Percentiles rank a stretch among this genome's conserved stretches.
Evolutionary conservation across 2,113 vertebrate species (phyloP).

Genomic region (Gymnorhina tibicen): DNA sequence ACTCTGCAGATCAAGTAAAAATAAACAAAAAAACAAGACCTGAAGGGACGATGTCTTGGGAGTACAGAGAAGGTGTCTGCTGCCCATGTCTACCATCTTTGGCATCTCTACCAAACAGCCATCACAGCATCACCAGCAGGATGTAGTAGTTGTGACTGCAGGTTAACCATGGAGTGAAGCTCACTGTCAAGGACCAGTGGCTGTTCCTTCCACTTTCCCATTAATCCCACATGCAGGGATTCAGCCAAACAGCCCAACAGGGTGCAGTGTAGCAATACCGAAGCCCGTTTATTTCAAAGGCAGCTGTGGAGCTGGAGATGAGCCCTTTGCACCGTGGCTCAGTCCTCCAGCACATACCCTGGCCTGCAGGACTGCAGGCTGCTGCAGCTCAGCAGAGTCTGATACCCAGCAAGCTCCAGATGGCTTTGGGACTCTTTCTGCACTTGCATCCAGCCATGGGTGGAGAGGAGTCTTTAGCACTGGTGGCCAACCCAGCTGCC

Average conservation of each 20-base stretch:
- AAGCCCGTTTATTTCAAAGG: background rate
- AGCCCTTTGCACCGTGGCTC: background rate
- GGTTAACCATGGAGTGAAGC: background rate
- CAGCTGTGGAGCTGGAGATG: background rate
- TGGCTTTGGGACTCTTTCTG: background rate
- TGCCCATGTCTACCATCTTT: background rate
- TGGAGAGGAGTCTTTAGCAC: background rate
- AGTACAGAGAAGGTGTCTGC: background rate
- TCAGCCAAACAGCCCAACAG: background rate
- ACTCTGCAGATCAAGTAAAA: background rate
- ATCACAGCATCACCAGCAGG: background rate
- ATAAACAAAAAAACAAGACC: background rate
- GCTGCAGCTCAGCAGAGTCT: background rate
- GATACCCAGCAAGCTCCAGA: background rate
- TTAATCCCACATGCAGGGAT: background rate
- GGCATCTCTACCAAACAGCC: background rate
- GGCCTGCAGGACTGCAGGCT: background rate
- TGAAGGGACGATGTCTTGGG: background rate
- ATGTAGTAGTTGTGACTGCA: background rate
- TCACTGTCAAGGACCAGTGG: fast-evolving
- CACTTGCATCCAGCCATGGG: background rate
- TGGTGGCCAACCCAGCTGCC: background rate
- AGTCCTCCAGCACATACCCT: background rate
- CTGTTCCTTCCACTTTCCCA: background rate
- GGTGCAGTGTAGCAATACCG: background rate